Evolutionary conservation across 2,113 vertebrate species (phyloP).

Genomic region (Podarcis muralis): DNA sequence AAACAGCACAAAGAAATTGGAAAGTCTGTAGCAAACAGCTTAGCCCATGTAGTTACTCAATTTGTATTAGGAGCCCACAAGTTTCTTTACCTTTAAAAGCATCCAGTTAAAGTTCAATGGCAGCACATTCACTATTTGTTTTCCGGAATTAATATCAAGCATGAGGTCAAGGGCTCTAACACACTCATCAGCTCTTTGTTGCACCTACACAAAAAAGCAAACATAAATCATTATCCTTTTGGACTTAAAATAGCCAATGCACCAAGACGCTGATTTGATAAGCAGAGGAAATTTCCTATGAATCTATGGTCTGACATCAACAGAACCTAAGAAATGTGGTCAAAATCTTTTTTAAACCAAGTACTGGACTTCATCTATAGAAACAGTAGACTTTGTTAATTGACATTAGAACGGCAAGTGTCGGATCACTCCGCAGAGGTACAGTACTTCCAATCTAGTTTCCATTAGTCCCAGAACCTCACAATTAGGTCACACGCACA

Average conservation of each 20-base stretch:
- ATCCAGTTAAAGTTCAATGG: constrained; percentile 81
- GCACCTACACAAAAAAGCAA: constrained; percentile 77
- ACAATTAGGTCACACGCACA: no score
- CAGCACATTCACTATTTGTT: constrained; percentile 78
- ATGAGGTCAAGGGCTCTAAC: constrained; percentile 84
- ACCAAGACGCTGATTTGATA: not conserved
- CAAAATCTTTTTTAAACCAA: no score
- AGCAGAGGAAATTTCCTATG: not conserved
- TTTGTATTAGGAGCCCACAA: not conserved
- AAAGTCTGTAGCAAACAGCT: not conserved
- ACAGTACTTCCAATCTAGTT: not conserved
- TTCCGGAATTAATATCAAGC: constrained; percentile 82
- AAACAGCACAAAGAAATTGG: no score
- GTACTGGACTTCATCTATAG: not conserved
- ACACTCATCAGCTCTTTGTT: constrained; percentile 87
- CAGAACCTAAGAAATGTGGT: no score
- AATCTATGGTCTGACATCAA: no score
- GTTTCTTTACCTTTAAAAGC: constrained; percentile 81
- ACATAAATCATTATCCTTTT: not conserved
- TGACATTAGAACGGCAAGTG: not conserved
- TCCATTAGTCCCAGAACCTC: not conserved
- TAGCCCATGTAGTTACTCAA: not conserved
- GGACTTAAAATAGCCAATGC: not conserved
- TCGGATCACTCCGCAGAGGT: not conserved
- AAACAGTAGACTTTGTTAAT: not conserved